These are phyloP conservation scores for Grallaria varia DNA, from an alignment of 2,113 vertebrate genomes.

Conservation along the genomic window DNA sequence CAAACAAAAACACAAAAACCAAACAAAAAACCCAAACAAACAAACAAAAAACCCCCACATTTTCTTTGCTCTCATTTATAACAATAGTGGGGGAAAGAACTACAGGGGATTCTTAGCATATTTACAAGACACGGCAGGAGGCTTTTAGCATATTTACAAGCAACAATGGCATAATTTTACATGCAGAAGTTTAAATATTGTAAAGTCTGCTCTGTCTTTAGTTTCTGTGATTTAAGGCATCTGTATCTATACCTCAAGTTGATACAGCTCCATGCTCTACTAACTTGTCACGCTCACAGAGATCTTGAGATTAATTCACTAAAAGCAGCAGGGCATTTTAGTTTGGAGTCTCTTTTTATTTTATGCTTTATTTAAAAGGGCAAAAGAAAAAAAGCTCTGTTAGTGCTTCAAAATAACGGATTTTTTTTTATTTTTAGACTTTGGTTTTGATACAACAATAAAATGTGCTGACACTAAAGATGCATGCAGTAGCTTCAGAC, in stretches of 20 bases:
- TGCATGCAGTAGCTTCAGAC: not conserved
- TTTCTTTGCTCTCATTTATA: constrained; percentile 46
- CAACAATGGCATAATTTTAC: constrained; percentile 33
- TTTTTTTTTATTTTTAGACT: not conserved
- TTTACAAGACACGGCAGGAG: constrained; percentile 58
- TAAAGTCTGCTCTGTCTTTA: not conserved
- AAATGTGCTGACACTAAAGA: not conserved
- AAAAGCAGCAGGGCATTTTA: not conserved
- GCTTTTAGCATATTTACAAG: constrained; percentile 64
- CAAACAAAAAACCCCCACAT: no score
- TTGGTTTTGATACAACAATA: not conserved
- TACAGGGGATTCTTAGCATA: constrained; percentile 57
- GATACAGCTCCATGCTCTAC: not conserved
- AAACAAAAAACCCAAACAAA: no score
- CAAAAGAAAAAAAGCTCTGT: not conserved
- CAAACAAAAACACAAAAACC: no score
- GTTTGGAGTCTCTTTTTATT: not conserved
- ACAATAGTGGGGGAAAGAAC: not conserved
- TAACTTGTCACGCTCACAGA: not conserved
- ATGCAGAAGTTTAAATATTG: constrained; percentile 50
- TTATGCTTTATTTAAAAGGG: not conserved
- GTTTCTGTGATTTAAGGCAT: constrained; percentile 13
- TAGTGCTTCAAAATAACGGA: not conserved
- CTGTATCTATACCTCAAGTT: not conserved
- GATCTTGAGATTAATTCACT: not conserved